Evolutionary conservation across 1,140 invertebrate genomes (phyloP).

Genomic region (Catajapyx aquilonaris): DNA sequence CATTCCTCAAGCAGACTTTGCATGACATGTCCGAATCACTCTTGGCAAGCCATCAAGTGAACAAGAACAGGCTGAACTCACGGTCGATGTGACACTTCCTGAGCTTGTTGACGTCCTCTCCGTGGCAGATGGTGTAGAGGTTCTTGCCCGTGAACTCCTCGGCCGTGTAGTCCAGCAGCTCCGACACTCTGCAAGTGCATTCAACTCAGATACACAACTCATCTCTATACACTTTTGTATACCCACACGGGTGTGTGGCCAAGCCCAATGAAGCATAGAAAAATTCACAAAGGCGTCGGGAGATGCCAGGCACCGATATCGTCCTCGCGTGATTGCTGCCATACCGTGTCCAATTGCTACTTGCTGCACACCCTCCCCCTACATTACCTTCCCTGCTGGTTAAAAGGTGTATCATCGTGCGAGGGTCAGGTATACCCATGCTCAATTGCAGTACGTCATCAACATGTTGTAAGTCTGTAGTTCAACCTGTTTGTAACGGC

Average conservation of each 20-base stretch:
- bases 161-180: slow-evolving; percentile 74
- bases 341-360: too few relatives aligned
- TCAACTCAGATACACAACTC: slow-evolving; percentile 1
- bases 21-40: slow-evolving; percentile 7
- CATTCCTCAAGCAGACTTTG: slow-evolving; percentile 1
- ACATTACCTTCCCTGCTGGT: too few relatives aligned
- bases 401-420: too few relatives aligned
- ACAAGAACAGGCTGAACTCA: slow-evolving; percentile 33
- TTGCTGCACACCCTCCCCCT: too few relatives aligned
- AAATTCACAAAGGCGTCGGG: background rate
- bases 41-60: background rate
- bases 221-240: background rate
- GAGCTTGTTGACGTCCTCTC: slow-evolving; percentile 79
- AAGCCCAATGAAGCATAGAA: background rate
- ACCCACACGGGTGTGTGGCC: background rate
- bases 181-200: slow-evolving; percentile 49
- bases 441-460: too few relatives aligned
- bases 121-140: slow-evolving; percentile 82
- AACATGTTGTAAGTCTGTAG: too few relatives aligned
- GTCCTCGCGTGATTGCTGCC: too few relatives aligned
- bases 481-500: too few relatives aligned
- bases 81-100: slow-evolving; percentile 80
- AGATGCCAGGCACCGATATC: too few relatives aligned
- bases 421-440: too few relatives aligned
- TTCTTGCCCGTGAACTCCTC: slow-evolving; percentile 87